Percentiles rank a stretch among this genome's conserved stretches.
Evolutionary conservation across 2,888 invertebrate species (phyloP).

Genomic region (Ferdinandea cuprea): DNA sequence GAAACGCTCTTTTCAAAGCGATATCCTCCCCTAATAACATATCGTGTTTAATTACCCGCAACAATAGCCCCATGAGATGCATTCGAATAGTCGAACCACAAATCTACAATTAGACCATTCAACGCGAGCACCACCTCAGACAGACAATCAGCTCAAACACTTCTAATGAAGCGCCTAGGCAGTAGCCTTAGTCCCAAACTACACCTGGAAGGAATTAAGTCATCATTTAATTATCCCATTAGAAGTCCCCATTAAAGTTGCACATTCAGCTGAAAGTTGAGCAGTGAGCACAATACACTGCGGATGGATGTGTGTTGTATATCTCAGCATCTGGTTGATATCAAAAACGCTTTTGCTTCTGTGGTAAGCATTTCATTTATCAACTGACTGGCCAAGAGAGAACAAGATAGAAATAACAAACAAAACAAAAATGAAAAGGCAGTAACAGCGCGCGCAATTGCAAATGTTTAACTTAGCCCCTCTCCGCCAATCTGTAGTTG

Average conservation of each 20-base stretch:
- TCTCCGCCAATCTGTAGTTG: not conserved
- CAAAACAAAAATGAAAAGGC: no score
- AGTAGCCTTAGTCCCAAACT: constrained; percentile 2
- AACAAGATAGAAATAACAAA: constrained; percentile 55
- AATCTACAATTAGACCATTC: constrained; percentile 56
- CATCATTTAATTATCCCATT: constrained; percentile 73
- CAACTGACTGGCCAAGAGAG: constrained; percentile 23
- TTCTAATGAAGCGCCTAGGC: constrained; percentile 19
- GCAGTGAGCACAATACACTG: constrained; percentile 55
- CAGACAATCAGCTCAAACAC: constrained; percentile 47
- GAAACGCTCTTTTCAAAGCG: constrained; percentile 21
- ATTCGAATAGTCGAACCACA: constrained; percentile 38
- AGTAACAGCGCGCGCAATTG: no score
- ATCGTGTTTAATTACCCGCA: constrained; percentile 61
- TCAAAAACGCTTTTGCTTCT: constrained; percentile 71
- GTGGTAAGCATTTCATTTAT: constrained; percentile 68
- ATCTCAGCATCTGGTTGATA: constrained; percentile 53
- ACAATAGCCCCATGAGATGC: constrained; percentile 34
- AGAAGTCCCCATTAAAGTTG: constrained; percentile 53
- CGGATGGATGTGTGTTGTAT: not conserved
- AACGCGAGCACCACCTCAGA: constrained; percentile 12
- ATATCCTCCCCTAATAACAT: constrained; percentile 40
- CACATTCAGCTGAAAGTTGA: constrained; percentile 60
- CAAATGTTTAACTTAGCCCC: constrained; percentile 45
- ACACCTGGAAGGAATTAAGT: constrained; percentile 67